These are phyloP conservation scores for Pseudonaja textilis DNA, from an alignment of 2,113 vertebrate species.

Conservation along the genomic window DNA sequence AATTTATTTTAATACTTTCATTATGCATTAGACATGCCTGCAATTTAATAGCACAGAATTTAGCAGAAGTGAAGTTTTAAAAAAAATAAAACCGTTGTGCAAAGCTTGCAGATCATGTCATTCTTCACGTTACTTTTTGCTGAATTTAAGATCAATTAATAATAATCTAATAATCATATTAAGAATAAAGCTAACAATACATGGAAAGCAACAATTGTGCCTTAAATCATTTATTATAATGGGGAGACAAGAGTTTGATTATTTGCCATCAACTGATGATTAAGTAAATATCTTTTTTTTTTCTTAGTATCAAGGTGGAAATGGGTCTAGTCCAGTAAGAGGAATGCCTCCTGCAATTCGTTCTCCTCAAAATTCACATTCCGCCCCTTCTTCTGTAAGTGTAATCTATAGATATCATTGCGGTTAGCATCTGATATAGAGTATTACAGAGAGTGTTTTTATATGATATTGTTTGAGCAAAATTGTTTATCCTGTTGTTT, in stretches of 20 bases:
- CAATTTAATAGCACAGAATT: neutral
- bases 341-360: conserved; percentile 89
- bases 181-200: neutral
- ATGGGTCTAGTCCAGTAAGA: conserved; percentile 96
- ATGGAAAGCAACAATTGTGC: neutral
- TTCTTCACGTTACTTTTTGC: neutral
- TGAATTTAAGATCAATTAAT: neutral
- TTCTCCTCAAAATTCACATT: conserved; percentile 97
- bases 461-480: neutral
- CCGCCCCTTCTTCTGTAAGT: conserved; percentile 92
- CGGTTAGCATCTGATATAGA: neutral
- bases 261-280: neutral
- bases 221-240: neutral
- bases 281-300: neutral
- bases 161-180: neutral
- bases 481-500: neutral
- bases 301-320: conserved; percentile 91
- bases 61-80: neutral
- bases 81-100: neutral
- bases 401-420: neutral
- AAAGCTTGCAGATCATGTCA: no score
- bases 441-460: neutral
- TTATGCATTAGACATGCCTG: neutral
- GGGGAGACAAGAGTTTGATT: neutral
- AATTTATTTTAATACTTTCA: neutral